A percentile compares a stretch with the other conserved stretches of the same genome.
Conservation (phyloP, 1,140 invertebrate genomes). For the Euschistus heros region DNA sequence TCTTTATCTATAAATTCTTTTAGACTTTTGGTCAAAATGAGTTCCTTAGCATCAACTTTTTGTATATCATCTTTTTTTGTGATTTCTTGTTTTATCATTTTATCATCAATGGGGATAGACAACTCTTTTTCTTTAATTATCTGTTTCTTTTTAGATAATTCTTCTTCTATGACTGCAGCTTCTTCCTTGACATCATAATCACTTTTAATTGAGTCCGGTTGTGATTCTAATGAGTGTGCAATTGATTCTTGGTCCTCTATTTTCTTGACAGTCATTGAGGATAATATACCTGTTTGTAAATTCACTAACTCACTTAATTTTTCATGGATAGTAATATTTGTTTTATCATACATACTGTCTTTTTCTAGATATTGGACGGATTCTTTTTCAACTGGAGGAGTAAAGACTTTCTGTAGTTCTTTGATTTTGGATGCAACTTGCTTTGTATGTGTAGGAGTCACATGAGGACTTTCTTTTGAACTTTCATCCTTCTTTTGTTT, state of each 20-base stretch:
- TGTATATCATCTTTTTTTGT: not conserved
- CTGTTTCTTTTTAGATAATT: not conserved
- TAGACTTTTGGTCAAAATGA: constrained; percentile 23
- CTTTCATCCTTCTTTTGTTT: constrained; percentile 17
- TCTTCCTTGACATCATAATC: not conserved
- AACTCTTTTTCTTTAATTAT: constrained; percentile 14
- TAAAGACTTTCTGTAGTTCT: constrained; percentile 39
- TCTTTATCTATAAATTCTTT: constrained; percentile 26
- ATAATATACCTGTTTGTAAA: constrained; percentile 29
- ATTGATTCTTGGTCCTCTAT: constrained; percentile 32
- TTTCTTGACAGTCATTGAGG: constrained; percentile 30
- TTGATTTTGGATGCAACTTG: constrained; percentile 39
- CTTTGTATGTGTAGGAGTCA: constrained; percentile 25
- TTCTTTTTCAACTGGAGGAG: constrained; percentile 27
- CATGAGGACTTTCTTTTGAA: constrained; percentile 7
- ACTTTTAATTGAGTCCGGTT: constrained; percentile 36
- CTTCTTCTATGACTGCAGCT: not conserved
- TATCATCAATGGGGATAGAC: constrained; percentile 18
- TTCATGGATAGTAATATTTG: constrained; percentile 19
- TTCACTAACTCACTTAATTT: constrained; percentile 31
- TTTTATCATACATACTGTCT: constrained; percentile 2
- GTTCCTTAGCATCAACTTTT: not conserved
- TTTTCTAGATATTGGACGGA: constrained; percentile 11
- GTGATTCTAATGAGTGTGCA: constrained; percentile 31
- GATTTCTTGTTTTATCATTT: constrained; percentile 18